phyloP scores from a whole-genome alignment of 1,140 invertebrate species.

The Trialeurodes vaporariorum region DNA sequence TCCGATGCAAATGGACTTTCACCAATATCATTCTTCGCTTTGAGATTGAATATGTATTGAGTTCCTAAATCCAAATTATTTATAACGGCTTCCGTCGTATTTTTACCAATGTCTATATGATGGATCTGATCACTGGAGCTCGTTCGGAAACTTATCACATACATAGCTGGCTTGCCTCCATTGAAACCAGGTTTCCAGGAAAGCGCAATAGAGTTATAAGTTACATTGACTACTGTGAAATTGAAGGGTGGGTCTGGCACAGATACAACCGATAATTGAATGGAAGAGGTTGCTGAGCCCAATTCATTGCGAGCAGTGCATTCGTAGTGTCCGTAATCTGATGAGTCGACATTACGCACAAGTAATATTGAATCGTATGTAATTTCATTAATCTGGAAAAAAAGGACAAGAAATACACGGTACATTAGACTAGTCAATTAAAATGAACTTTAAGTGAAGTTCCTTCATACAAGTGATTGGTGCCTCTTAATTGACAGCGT shows the following conservation, averaged over 20 bases:
- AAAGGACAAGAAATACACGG: slow-evolving; percentile 7
- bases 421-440: no score
- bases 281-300: slow-evolving; percentile 59
- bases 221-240: slow-evolving; percentile 67
- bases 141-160: slow-evolving; percentile 59
- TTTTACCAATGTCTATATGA: slow-evolving; percentile 37
- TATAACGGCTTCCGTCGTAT: slow-evolving; percentile 49
- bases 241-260: slow-evolving; percentile 70
- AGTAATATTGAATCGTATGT: slow-evolving; percentile 68
- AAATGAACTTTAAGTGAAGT: no score
- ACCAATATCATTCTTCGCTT: slow-evolving; percentile 75
- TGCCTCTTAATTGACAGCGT: no score
- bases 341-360: slow-evolving; percentile 65
- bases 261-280: slow-evolving; percentile 73
- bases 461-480: no score
- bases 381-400: slow-evolving; percentile 44
- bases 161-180: slow-evolving; percentile 76
- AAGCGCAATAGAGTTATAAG: slow-evolving; percentile 75
- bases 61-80: slow-evolving; percentile 66
- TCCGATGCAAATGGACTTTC: slow-evolving; percentile 70
- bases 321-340: slow-evolving; percentile 83
- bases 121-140: background rate
- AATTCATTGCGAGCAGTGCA: slow-evolving; percentile 80
- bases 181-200: slow-evolving; percentile 90
- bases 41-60: slow-evolving; percentile 78